Evolutionary conservation across 2,888 invertebrate species (phyloP).

Genomic region (Danaus chrysippus): DNA sequence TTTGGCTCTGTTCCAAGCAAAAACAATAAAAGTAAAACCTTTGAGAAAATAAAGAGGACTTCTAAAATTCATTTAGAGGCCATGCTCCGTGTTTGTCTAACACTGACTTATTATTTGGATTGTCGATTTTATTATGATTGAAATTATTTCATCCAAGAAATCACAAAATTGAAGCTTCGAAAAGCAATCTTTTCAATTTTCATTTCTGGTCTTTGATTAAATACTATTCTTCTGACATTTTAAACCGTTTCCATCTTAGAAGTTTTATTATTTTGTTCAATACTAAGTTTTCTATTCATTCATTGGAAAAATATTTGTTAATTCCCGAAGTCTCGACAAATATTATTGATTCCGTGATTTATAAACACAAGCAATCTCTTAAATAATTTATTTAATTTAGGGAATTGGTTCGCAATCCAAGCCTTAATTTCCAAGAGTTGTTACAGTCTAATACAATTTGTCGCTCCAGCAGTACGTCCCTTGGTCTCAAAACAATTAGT

Average conservation of each 20-base stretch:
- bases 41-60: constrained; percentile 50
- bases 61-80: constrained; percentile 49
- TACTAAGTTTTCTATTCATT: too few species aligned
- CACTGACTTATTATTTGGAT: constrained; percentile 28
- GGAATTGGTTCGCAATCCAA: constrained; percentile 11
- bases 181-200: constrained; percentile 4
- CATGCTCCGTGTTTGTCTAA: constrained; percentile 25
- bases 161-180: background rate
- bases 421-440: constrained; percentile 27
- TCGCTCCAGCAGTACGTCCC: constrained; percentile 66
- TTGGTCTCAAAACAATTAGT: constrained; percentile 72
- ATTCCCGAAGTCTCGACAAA: too few species aligned
- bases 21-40: constrained; percentile 55
- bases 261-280: too few species aligned
- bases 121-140: constrained; percentile 25
- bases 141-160: constrained; percentile 17
- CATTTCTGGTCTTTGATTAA: background rate
- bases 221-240: background rate
- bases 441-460: constrained; percentile 67
- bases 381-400: constrained; percentile 10
- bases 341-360: too few species aligned
- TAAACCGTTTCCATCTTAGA: too few species aligned
- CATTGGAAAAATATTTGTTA: too few species aligned
- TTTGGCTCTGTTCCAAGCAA: constrained; percentile 61
- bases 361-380: background rate